Conservation (phyloP, 2,797 vertebrate genomes). For the Neopelma chrysocephalum region DNA sequence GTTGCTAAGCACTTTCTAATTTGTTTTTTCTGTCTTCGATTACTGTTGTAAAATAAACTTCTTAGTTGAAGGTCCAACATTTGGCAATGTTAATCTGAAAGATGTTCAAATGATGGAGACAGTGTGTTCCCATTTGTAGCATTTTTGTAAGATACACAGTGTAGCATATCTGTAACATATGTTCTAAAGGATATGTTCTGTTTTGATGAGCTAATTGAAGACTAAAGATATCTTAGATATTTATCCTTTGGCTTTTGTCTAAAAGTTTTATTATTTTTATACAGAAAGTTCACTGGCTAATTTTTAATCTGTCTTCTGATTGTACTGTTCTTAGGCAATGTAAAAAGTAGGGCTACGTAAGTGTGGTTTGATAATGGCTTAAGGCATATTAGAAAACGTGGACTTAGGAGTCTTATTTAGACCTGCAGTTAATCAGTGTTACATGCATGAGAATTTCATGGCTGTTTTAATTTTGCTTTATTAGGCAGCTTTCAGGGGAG, state of each 20-base stretch:
- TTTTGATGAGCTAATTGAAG: conserved; percentile 67
- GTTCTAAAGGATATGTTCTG: conserved; percentile 42
- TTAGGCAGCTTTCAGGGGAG: conserved; percentile 50
- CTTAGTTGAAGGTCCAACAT: background rate
- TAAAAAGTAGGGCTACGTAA: conserved; percentile 37
- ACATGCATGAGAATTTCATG: conserved; percentile 35
- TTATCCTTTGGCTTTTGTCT: conserved; percentile 80
- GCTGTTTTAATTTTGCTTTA: conserved; percentile 56
- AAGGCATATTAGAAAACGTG: conserved; percentile 49
- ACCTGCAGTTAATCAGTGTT: conserved; percentile 58
- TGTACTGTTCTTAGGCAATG: conserved; percentile 45
- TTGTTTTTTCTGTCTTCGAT: background rate
- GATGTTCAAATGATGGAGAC: conserved; percentile 1
- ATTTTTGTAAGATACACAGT: conserved; percentile 61
- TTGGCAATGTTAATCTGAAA: conserved; percentile 13
- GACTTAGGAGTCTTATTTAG: conserved; percentile 41
- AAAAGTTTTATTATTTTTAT: conserved; percentile 80
- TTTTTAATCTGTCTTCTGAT: conserved; percentile 77
- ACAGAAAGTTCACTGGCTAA: conserved; percentile 71
- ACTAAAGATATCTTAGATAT: conserved; percentile 76
- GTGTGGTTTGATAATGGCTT: conserved; percentile 39
- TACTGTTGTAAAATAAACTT: conserved; percentile 42
- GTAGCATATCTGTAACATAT: conserved; percentile 72
- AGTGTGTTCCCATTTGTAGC: conserved; percentile 56
- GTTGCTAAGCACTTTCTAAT: conserved; percentile 35